Conservation (phyloP, 2,797 vertebrate species). For the Pteronotus mesoamericanus region DNA sequence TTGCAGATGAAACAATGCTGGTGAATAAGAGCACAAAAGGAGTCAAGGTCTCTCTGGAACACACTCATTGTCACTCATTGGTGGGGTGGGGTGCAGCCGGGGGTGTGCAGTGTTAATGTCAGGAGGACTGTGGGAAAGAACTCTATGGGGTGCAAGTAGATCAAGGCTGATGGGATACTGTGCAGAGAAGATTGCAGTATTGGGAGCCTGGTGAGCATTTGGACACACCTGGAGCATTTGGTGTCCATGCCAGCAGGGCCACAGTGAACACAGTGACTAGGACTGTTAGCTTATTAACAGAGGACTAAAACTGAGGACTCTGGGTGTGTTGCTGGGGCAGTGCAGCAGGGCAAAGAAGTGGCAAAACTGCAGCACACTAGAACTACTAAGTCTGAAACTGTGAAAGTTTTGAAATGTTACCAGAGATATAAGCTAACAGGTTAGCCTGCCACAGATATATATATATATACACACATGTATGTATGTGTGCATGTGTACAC, state of each 20-base stretch:
- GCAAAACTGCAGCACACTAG: background rate
- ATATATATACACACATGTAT: background rate
- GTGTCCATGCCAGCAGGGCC: no score
- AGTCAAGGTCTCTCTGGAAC: background rate
- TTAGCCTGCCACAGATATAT: background rate
- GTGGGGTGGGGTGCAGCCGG: rapidly evolving
- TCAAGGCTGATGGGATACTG: background rate
- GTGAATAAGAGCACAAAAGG: background rate
- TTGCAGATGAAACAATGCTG: background rate
- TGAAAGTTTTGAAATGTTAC: background rate
- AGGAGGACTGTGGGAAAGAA: background rate
- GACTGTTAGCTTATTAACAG: background rate
- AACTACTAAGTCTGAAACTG: no score
- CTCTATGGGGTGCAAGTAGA: rapidly evolving
- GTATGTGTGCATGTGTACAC: rapidly evolving
- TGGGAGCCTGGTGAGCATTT: background rate
- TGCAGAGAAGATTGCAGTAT: background rate
- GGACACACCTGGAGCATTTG: background rate
- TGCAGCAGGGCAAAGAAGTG: background rate
- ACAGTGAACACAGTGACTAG: background rate
- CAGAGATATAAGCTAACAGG: background rate
- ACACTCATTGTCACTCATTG: no score
- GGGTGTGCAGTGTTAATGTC: rapidly evolving
- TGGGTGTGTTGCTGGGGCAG: background rate
- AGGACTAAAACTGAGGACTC: background rate